Percentiles rank a stretch among this genome's conserved stretches.
Evolutionary conservation across 2,797 vertebrate species (phyloP).

Genomic region (Peromyscus melanophrys): DNA sequence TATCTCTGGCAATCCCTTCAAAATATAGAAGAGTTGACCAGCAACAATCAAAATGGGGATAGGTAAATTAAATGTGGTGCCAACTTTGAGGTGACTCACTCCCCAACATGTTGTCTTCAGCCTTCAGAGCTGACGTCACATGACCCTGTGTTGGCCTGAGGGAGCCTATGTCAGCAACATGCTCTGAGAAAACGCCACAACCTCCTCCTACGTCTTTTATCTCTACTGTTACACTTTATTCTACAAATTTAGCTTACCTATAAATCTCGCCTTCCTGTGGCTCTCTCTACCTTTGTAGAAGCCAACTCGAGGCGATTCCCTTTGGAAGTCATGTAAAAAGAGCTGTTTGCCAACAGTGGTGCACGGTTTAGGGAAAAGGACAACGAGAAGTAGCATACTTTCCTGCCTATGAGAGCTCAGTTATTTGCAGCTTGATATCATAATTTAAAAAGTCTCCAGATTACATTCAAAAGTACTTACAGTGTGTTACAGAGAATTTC

Average conservation of each 20-base stretch:
- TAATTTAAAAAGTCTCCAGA: background rate
- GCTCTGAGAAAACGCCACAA: background rate
- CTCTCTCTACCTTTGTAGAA: background rate
- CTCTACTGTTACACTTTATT: background rate
- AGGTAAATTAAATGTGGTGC: background rate
- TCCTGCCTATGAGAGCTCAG: background rate
- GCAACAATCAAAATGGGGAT: slow-evolving; percentile 21
- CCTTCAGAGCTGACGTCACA: background rate
- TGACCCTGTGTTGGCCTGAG: background rate
- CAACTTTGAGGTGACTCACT: background rate
- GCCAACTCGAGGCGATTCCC: background rate
- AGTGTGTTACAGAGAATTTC: slow-evolving; percentile 27
- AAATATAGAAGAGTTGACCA: background rate
- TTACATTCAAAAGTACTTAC: background rate
- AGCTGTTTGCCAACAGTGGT: background rate
- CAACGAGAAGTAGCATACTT: slow-evolving; percentile 15
- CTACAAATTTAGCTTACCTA: background rate
- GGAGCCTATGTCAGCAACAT: background rate
- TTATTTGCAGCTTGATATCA: slow-evolving; percentile 6
- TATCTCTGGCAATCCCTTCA: background rate
- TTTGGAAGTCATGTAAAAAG: slow-evolving; percentile 37
- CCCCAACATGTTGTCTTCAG: background rate
- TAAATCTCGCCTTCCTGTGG: background rate
- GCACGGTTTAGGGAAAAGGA: background rate
- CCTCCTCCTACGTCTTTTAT: background rate